Conservation (phyloP, 1,140 invertebrate genomes). For the Drosophila santomea region DNA sequence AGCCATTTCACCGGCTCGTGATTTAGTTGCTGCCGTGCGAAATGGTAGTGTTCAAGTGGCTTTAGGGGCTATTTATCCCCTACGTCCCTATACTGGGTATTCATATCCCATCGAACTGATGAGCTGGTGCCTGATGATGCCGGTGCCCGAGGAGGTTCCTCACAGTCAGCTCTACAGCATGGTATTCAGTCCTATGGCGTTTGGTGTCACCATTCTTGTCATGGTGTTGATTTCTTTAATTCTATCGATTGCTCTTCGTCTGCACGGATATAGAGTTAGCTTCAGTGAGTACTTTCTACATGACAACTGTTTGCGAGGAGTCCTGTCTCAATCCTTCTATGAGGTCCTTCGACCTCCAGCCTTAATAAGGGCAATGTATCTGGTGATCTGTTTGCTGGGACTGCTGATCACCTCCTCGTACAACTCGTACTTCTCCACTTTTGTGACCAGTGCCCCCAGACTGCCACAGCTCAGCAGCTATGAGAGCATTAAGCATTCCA, state of each 20-base stretch:
- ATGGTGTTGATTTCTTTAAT: slow-evolving; percentile 45
- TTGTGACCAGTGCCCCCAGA: slow-evolving; percentile 57
- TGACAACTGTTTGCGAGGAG: slow-evolving; percentile 62
- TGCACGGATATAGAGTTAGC: slow-evolving; percentile 44
- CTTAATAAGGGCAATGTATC: slow-evolving; percentile 55
- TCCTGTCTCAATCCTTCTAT: slow-evolving; percentile 58
- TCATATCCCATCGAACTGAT: slow-evolving; percentile 65
- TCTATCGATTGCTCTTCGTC: slow-evolving; percentile 21
- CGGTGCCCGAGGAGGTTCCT: slow-evolving; percentile 52
- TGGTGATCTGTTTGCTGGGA: slow-evolving; percentile 63
- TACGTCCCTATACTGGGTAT: slow-evolving; percentile 21
- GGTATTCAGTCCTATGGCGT: slow-evolving; percentile 49
- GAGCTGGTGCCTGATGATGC: slow-evolving; percentile 75
- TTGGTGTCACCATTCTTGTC: slow-evolving; percentile 21
- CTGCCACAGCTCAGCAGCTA: slow-evolving; percentile 27
- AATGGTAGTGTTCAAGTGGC: slow-evolving; percentile 61
- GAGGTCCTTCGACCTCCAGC: slow-evolving; percentile 34
- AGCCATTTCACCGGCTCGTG: slow-evolving; percentile 10
- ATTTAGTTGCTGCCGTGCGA: slow-evolving; percentile 46
- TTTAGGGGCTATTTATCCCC: slow-evolving; percentile 31
- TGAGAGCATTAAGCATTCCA: slow-evolving; percentile 53
- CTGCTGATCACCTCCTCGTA: slow-evolving; percentile 67
- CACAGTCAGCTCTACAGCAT: slow-evolving; percentile 51
- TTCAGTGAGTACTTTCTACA: slow-evolving; percentile 50
- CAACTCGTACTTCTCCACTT: slow-evolving; percentile 70